Evolutionary conservation across 2,888 invertebrate species (phyloP).

Genomic region (Mesorhabditis spiculigera): DNA sequence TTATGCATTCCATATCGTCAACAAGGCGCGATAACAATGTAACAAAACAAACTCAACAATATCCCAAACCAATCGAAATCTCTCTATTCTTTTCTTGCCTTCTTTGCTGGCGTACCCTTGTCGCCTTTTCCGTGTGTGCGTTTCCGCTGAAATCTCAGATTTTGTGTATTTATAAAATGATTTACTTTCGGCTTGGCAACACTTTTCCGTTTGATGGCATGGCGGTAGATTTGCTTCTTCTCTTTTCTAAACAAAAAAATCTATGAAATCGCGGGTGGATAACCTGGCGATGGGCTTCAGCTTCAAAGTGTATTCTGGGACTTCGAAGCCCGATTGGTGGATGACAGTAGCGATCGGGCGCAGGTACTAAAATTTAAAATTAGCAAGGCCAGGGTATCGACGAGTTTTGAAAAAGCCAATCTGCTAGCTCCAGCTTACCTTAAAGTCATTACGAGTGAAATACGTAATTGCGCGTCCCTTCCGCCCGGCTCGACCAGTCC

Average conservation of each 20-base stretch:
- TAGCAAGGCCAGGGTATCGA: background rate
- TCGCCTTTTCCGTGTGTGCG: too few species aligned
- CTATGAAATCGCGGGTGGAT: slow-evolving; percentile 10
- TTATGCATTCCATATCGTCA: too few species aligned
- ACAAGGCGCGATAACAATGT: too few species aligned
- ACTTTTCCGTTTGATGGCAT: slow-evolving; percentile 39
- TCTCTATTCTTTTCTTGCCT: too few species aligned
- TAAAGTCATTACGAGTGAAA: slow-evolving; percentile 85
- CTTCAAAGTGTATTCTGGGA: slow-evolving; percentile 83
- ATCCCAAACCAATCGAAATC: too few species aligned
- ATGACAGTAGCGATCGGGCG: slow-evolving; percentile 85
- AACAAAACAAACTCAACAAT: too few species aligned
- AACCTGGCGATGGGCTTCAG: slow-evolving; percentile 60
- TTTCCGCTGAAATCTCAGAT: too few species aligned
- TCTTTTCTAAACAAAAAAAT: slow-evolving; percentile 31
- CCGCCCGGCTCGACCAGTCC: slow-evolving; percentile 89
- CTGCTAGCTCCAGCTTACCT: slow-evolving; percentile 56
- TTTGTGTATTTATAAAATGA: too few species aligned
- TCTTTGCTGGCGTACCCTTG: too few species aligned
- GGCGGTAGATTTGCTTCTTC: slow-evolving; percentile 37
- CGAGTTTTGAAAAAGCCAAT: too few species aligned
- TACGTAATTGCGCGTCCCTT: slow-evolving; percentile 85
- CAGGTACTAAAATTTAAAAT: slow-evolving; percentile 60
- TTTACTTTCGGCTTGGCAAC: slow-evolving; percentile 21
- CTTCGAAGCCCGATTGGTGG: slow-evolving; percentile 82